Conservation (phyloP, 2,797 vertebrate genomes). For the Streptopelia turtur region DNA sequence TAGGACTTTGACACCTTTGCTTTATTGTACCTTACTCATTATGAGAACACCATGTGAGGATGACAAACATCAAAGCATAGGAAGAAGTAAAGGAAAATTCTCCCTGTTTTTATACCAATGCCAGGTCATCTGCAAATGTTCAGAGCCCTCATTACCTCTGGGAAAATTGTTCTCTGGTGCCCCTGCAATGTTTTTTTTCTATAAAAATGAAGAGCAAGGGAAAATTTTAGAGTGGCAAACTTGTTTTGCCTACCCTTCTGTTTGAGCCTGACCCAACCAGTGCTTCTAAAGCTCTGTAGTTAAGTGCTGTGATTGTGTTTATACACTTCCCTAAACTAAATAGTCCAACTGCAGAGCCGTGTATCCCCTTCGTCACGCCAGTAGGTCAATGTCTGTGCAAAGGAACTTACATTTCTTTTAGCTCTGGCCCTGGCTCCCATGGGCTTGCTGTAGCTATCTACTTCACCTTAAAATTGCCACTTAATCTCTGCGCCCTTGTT, state of each 20-base stretch:
- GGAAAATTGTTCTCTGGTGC: slow-evolving; percentile 19
- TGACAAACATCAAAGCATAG: not conserved
- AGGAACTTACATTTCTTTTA: not conserved
- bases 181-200: not conserved
- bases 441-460: not conserved
- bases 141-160: slow-evolving; percentile 2
- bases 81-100: not conserved
- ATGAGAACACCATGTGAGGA: not conserved
- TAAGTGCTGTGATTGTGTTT: slow-evolving; percentile 31
- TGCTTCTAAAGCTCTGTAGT: not conserved
- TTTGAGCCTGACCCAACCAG: not conserved
- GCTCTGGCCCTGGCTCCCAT: not conserved
- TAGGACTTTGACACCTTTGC: not conserved
- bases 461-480: slow-evolving; percentile 1
- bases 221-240: not conserved
- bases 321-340: not conserved
- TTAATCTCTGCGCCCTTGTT: not conserved
- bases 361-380: accelerated
- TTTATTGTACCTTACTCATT: not conserved
- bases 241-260: slow-evolving; percentile 12
- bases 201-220: slow-evolving; percentile 41
- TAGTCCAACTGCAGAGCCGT: accelerated
- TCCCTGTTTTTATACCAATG: not conserved
- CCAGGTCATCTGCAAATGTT: not conserved
- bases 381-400: not conserved